These are phyloP conservation scores for Stegostoma tigrinum DNA, from an alignment of 2,113 vertebrate species.

Conservation along the genomic window DNA sequence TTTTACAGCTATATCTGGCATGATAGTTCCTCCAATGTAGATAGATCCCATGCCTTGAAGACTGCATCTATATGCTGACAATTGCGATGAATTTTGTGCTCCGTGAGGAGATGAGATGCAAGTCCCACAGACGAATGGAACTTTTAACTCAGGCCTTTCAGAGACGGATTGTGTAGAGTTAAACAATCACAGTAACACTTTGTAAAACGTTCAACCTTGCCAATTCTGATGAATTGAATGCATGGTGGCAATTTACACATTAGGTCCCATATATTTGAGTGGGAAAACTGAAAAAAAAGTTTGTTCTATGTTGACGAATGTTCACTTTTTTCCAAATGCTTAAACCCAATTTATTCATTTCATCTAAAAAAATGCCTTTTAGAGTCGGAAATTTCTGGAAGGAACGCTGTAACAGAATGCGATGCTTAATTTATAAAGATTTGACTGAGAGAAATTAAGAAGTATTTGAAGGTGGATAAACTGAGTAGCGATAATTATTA, in stretches of 20 bases:
- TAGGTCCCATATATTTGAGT: slow-evolving; percentile 68
- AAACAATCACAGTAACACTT: slow-evolving; percentile 49
- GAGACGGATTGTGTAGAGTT: slow-evolving; percentile 44
- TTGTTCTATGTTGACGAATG: slow-evolving; percentile 72
- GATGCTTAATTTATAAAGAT: slow-evolving; percentile 71
- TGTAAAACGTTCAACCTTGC: slow-evolving; percentile 56
- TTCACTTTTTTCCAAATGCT: slow-evolving; percentile 52
- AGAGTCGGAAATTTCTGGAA: slow-evolving; percentile 60
- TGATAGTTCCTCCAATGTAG: slow-evolving; percentile 97
- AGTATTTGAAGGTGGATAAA: slow-evolving; percentile 53
- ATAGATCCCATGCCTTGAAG: slow-evolving; percentile 75
- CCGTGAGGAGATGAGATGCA: slow-evolving; percentile 73
- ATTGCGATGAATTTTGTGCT: slow-evolving; percentile 64
- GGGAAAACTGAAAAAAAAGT: slow-evolving; percentile 47
- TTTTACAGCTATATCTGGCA: slow-evolving; percentile 85
- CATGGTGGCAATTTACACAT: slow-evolving; percentile 65
- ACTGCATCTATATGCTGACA: slow-evolving; percentile 66
- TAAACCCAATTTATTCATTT: slow-evolving; percentile 57
- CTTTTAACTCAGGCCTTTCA: slow-evolving; percentile 94
- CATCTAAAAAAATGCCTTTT: slow-evolving; percentile 64
- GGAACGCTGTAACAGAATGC: slow-evolving; percentile 63
- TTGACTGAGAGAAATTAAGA: slow-evolving; percentile 45
- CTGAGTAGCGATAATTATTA: slow-evolving; percentile 54
- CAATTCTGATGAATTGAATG: slow-evolving; percentile 51
- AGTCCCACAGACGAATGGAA: slow-evolving; percentile 76